Evolutionary conservation across 1,140 invertebrate genomes (phyloP).

Genomic region (Dendroctonus ponderosae): DNA sequence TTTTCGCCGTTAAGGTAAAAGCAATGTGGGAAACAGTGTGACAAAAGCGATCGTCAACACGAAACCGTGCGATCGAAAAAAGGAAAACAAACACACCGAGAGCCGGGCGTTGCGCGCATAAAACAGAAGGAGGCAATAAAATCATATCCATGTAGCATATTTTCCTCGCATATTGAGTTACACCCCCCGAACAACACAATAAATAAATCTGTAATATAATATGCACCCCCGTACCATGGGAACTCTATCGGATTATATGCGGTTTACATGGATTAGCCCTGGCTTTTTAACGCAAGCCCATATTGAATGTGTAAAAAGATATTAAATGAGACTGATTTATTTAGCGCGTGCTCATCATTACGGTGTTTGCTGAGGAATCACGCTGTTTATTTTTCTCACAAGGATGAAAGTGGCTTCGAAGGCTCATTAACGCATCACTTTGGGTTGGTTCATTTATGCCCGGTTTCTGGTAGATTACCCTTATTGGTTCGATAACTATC

Average conservation of each 20-base stretch:
- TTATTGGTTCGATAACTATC: no score
- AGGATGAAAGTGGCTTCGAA: neutral
- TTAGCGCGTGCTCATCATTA: constrained; percentile 44
- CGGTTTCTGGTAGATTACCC: no score
- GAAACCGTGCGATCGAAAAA: constrained; percentile 1
- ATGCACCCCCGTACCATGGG: constrained; percentile 45
- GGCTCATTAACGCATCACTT: no score
- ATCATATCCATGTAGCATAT: constrained; percentile 47
- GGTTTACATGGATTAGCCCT: constrained; percentile 48
- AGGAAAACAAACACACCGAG: constrained; percentile 21
- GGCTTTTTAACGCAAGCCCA: constrained; percentile 44
- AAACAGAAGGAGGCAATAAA: constrained; percentile 40
- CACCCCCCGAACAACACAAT: constrained; percentile 45
- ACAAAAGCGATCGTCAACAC: no score
- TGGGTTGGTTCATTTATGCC: no score
- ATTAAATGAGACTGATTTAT: constrained; percentile 48
- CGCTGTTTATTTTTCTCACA: constrained; percentile 48
- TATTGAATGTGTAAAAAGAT: constrained; percentile 49
- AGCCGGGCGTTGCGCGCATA: constrained; percentile 6
- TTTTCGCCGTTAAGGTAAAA: no score
- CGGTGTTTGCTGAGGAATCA: constrained; percentile 47
- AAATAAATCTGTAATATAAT: constrained; percentile 49
- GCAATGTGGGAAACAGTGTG: no score
- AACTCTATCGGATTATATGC: constrained; percentile 42
- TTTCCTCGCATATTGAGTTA: constrained; percentile 47